These are phyloP conservation scores for Columbina picui DNA, from an alignment of 2,113 vertebrate species.

Conservation along the genomic window DNA sequence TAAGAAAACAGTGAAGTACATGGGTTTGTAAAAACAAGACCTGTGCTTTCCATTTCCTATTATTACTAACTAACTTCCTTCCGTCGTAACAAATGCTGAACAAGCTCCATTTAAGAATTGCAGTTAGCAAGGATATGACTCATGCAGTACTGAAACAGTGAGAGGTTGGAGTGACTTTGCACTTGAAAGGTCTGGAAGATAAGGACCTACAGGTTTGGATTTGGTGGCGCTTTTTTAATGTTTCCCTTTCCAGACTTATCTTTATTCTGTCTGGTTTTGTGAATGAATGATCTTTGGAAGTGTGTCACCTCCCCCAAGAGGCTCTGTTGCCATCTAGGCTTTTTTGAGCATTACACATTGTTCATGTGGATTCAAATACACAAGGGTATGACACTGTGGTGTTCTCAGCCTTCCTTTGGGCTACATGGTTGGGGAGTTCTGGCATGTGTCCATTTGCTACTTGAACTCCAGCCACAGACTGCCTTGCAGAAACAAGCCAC, in stretches of 20 bases:
- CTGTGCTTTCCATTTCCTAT: not conserved
- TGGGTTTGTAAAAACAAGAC: not conserved
- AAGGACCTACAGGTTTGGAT: not conserved
- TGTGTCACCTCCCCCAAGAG: not conserved
- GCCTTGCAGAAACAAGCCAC: not conserved
- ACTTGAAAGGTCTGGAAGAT: constrained; percentile 8
- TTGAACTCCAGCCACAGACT: not conserved
- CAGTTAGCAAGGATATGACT: constrained; percentile 73
- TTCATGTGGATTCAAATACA: fast-evolving
- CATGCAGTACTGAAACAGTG: constrained; percentile 16
- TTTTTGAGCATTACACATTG: not conserved
- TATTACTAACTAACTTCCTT: constrained; percentile 31
- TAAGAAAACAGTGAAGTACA: not conserved
- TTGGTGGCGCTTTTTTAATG: fast-evolving
- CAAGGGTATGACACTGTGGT: not conserved
- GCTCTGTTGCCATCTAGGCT: not conserved
- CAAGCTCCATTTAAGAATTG: constrained; percentile 46
- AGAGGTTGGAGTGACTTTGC: not conserved
- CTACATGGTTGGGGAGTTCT: not conserved
- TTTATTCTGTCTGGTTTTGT: not conserved
- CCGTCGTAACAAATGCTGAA: constrained; percentile 34
- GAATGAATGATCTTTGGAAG: not conserved
- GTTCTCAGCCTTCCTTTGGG: not conserved
- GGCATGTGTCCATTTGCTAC: fast-evolving
- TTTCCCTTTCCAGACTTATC: not conserved